A percentile compares a stretch with the other conserved stretches of the same genome.
These are phyloP conservation scores for Cantharis flavilabris DNA, from an alignment of 2,888 invertebrate species.

Conservation along the genomic window DNA sequence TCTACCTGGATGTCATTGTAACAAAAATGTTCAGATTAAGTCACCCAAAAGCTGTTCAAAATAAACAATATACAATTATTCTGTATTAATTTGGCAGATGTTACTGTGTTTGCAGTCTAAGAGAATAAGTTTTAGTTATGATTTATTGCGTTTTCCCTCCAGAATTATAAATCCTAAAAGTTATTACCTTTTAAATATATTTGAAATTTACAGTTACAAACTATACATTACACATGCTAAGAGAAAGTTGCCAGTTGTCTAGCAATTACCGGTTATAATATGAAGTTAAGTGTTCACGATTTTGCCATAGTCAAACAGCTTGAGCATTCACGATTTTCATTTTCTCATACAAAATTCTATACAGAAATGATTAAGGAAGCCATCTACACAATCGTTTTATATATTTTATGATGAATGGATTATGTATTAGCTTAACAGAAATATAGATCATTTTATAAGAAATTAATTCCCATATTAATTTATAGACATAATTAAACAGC, in stretches of 20 bases:
- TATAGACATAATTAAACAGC: background rate
- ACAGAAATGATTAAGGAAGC: background rate
- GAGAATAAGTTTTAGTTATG: background rate
- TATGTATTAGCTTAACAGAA: background rate
- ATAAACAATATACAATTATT: background rate
- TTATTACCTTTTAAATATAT: conserved; percentile 6
- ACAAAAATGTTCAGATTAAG: background rate
- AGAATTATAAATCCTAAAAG: background rate
- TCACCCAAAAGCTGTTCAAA: background rate
- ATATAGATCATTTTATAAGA: background rate
- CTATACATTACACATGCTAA: conserved; percentile 5
- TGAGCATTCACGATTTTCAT: conserved; percentile 9
- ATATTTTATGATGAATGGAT: background rate
- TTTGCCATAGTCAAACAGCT: conserved; percentile 6
- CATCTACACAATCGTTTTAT: background rate
- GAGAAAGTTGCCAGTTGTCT: conserved; percentile 7
- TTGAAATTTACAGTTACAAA: conserved; percentile 3
- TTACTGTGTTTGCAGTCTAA: background rate
- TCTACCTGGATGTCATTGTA: background rate
- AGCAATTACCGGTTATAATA: conserved; percentile 5
- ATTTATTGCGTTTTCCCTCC: background rate
- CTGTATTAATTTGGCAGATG: conserved; percentile 1
- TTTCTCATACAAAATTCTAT: conserved; percentile 1
- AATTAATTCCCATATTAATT: background rate
- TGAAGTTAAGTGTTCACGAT: conserved; percentile 9